Percentiles rank a stretch among this genome's conserved stretches.
These are phyloP conservation scores for Phenganax stokvisi DNA, from an alignment of 92 coral and sea anemone genomes.

Conservation along the genomic window DNA sequence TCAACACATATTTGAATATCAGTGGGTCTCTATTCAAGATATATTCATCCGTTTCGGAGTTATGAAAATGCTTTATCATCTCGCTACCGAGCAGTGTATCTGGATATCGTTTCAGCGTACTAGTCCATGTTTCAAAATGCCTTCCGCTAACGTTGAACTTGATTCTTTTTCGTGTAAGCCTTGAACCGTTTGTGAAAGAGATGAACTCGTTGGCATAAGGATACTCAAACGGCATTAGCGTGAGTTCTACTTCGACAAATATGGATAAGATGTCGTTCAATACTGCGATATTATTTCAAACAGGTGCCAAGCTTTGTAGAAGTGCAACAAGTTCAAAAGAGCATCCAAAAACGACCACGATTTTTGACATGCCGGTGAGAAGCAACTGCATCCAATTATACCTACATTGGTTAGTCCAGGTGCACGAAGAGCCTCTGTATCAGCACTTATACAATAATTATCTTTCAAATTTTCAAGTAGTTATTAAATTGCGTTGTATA, in stretches of 20 bases:
- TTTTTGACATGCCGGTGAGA: neutral
- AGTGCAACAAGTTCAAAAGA: neutral
- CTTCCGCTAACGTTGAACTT: slow-evolving; percentile 84
- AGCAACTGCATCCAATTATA: neutral
- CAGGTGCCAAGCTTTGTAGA: slow-evolving; percentile 24
- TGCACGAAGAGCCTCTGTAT: neutral
- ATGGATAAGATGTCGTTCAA: neutral
- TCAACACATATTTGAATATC: slow-evolving; percentile 84
- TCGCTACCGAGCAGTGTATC: slow-evolving; percentile 89
- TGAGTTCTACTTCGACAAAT: neutral
- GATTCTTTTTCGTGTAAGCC: slow-evolving; percentile 20
- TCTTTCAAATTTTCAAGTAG: neutral
- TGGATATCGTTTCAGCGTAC: slow-evolving; percentile 82
- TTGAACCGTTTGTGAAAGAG: neutral
- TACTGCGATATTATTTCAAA: slow-evolving; percentile 16
- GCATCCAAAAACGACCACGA: neutral
- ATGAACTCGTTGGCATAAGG: slow-evolving; percentile 33
- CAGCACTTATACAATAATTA: neutral
- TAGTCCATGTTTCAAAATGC: slow-evolving; percentile 80
- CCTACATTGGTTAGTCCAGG: neutral
- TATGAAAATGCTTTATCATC: slow-evolving; percentile 62
- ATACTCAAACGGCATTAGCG: slow-evolving; percentile 29
- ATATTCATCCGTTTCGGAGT: slow-evolving; percentile 75
- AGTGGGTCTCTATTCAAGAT: slow-evolving; percentile 91
- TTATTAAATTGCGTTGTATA: slow-evolving; percentile 17